Conservation (phyloP, 2,797 vertebrate species). For the Acrossocheilus wenchowensis region DNA sequence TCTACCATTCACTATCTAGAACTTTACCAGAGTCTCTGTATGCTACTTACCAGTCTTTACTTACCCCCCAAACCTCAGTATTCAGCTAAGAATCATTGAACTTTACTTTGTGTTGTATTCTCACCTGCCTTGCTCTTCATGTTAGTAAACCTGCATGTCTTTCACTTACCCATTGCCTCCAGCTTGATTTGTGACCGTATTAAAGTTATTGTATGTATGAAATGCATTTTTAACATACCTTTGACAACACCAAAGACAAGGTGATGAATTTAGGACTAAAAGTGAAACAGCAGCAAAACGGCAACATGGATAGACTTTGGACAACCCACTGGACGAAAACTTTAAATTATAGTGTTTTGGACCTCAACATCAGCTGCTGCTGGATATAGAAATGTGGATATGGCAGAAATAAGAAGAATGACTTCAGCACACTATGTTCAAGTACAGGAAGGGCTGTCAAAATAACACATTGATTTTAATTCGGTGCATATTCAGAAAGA, state of each 20-base stretch:
- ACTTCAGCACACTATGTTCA: constrained; percentile 38
- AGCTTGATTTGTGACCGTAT: no score
- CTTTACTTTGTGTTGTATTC: no score
- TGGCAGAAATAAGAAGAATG: constrained; percentile 56
- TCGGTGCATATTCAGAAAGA: constrained; percentile 21
- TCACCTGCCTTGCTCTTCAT: no score
- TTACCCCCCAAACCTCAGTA: no score
- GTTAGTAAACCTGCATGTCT: no score
- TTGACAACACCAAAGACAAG: not conserved
- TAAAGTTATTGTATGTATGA: not conserved
- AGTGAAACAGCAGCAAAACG: constrained; percentile 55
- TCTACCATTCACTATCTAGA: no score
- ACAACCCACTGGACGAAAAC: constrained; percentile 56
- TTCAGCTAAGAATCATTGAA: no score
- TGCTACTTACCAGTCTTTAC: no score
- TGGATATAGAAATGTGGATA: constrained; percentile 70
- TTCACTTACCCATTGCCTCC: no score
- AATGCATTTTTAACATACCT: not conserved
- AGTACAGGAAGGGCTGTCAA: constrained; percentile 30
- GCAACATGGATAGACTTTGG: constrained; percentile 71
- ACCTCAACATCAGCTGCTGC: constrained; percentile 56
- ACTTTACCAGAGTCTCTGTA: no score
- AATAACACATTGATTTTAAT: constrained; percentile 28
- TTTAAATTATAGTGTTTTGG: constrained; percentile 67
- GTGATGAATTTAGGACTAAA: constrained; percentile 39